Evolutionary conservation across 2,888 invertebrate species (phyloP), one percentile per base, ranked within the genome.

Genomic region (Uloborus plumipes): DNA sequence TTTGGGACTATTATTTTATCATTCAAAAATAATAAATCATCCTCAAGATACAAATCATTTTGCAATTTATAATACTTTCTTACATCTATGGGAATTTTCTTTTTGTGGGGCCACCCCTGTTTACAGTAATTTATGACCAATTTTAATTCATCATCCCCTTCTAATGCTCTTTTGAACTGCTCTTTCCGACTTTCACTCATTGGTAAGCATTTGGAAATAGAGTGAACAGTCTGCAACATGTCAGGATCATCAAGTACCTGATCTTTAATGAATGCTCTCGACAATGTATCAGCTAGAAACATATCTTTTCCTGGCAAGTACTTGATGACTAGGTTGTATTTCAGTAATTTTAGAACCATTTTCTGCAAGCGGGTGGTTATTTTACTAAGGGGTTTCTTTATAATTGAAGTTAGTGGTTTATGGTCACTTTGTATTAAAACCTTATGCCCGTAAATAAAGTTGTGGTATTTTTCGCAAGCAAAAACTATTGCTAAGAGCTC

Each of bases 341-440:
- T 74, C 14, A 55, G 20, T n/a, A 55, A 31, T 47, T 74, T 74
- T 0, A 65, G 47, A 16, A 74, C 39, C 74, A 65, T 74, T 55
- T 15, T 55, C 16, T 74, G 59, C 15, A 66, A 49, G 2, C 65
- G 1, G 20, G 72, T 31, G 0, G 49, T 26, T 7, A 49, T 61
- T 50, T 61, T 62, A 50, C 13, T 6, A 22, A 50, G 47, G 0
- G 62, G 49, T 72, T 61, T 61, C 18, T 18, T 18, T 18, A 58
- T 22, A 4, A 74, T 65, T 0, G 66, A 55, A 14, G 49, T 49
- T 14, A 66, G 39, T 4, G 74, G 65, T 20, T 74, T 65, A 39
- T 65, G 39, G 31, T 75, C 66, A 58, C 58, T 75, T 66, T 75
- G 20, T 16, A 75, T 51, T 16, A 9, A 1, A 9, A 75, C 47